Evolutionary conservation across 1,140 invertebrate genomes (phyloP), one percentile per base, ranked within the genome.

Genomic region (Wiebesia pumilae): DNA sequence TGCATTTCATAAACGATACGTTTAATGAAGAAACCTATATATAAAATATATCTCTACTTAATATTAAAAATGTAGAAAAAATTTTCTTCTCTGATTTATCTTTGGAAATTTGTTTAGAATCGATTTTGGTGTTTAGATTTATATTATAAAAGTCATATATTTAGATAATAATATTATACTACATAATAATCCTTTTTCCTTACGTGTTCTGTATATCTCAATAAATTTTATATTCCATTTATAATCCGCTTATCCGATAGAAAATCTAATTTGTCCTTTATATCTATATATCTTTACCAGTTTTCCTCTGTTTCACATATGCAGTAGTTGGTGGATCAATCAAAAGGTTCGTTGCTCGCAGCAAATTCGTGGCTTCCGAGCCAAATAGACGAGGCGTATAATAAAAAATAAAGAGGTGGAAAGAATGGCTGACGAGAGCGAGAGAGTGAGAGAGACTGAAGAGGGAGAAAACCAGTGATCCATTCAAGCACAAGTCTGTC

Each of bases 401-500:
- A 84, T 69, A 84, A 84, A 84, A 78, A 78, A 79, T 65, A 84
- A 67, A 78, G 58, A 35, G 67, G 30, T 6, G 10, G 47, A 82
- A 71, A 79, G 27, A 38, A 75, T 38, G 35, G n/a, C 24, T 35
- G 71, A 51, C 16, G 33, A 6, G 54, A 27, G 35, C 16, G 67
- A 58, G 38, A 65, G 47, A 58, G 69, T 16, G 24, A 65, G 71
- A 30, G 73, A n/a, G 77, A 38, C 47, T 33, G 4, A 40, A 54
- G 77, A n/a, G 71, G 27, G 71, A 71, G 69, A 6, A 71, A 43
- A 43, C 38, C 47, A 54, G 77, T 54, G n/a, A 81, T 81, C 65
- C 38, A 86, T 33, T 81, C 40, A 80, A 73, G 67, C 38, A 27
- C 33, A 54, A 86, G 62, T 78, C 85, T 86, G 84, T 35, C 65